phyloP scores from a whole-genome alignment of 2,797 vertebrate species.

The Sebastes matsubarae region DNA sequence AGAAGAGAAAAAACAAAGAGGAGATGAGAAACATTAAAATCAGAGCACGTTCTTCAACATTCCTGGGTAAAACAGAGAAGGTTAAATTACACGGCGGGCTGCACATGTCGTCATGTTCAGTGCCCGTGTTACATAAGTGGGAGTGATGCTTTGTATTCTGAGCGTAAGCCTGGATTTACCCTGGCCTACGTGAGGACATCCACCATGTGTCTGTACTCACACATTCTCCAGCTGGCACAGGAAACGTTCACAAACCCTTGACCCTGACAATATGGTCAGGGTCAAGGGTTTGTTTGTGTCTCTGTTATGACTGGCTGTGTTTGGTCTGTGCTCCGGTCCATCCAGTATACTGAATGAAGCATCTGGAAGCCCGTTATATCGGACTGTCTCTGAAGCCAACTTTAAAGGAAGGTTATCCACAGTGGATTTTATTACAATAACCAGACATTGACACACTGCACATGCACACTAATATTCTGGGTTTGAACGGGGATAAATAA shows the following conservation, averaged over 20 bases:
- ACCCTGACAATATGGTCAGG: constrained; percentile 3
- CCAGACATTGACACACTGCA: not conserved
- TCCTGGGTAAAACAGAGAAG: constrained; percentile 4
- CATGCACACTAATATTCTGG: not conserved
- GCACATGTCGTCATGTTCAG: constrained; percentile 25
- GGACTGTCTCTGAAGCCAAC: not conserved
- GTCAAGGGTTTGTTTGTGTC: constrained; percentile 6
- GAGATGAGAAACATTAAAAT: not conserved
- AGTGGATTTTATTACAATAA: not conserved
- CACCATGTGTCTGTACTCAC: constrained; percentile 2
- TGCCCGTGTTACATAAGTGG: constrained; percentile 50
- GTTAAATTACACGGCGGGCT: constrained; percentile 30
- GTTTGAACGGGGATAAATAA: not conserved
- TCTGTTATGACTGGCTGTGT: not conserved
- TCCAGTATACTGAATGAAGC: constrained; percentile 15
- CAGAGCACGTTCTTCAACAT: constrained; percentile 1
- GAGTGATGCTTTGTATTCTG: constrained; percentile 53
- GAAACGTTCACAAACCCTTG: not conserved
- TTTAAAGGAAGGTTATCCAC: not conserved
- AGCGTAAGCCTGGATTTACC: constrained; percentile 54
- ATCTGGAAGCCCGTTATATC: not conserved
- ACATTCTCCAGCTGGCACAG: constrained; percentile 36
- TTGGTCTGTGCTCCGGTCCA: not conserved
- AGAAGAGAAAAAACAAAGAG: not conserved
- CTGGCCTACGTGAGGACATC: constrained; percentile 26